These are phyloP conservation scores for Cyprinodon tularosa DNA, from an alignment of 2,113 vertebrate genomes.

Conservation along the genomic window DNA sequence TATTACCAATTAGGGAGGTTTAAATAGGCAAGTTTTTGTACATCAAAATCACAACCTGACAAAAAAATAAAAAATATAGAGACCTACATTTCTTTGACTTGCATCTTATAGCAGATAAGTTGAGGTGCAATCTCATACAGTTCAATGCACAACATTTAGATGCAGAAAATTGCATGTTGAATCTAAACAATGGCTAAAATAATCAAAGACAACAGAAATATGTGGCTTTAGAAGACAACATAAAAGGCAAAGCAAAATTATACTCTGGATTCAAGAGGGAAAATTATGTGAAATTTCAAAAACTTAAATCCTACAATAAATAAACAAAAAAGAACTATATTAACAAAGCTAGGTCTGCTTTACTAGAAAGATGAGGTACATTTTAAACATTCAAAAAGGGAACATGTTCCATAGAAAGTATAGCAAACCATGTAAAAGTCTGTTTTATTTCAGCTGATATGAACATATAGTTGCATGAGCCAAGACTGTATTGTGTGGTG, in stretches of 20 bases:
- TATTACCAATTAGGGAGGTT: neutral
- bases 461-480: slow-evolving; percentile 24
- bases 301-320: neutral
- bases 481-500: slow-evolving; percentile 32
- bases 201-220: slow-evolving; percentile 24
- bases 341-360: neutral
- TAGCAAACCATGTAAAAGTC: slow-evolving; percentile 1
- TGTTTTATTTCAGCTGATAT: slow-evolving; percentile 36
- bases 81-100: slow-evolving; percentile 56
- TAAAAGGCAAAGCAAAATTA: neutral
- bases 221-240: slow-evolving; percentile 20
- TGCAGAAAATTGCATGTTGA: slow-evolving; percentile 25
- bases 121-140: slow-evolving; percentile 33
- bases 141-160: slow-evolving; percentile 22
- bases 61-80: slow-evolving; percentile 45
- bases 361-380: neutral
- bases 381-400: neutral
- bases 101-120: slow-evolving; percentile 41
- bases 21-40: slow-evolving; percentile 23
- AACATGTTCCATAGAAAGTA: neutral
- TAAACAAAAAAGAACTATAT: neutral
- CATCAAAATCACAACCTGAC: slow-evolving; percentile 58
- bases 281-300: slow-evolving; percentile 1
- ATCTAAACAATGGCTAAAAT: slow-evolving; percentile 28
- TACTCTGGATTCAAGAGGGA: neutral